Evolutionary conservation across 64 coral and sea anemone species (phyloP), one percentile per base, ranked within the genome.

Genomic region (Hydrozoanthus tunicans): DNA sequence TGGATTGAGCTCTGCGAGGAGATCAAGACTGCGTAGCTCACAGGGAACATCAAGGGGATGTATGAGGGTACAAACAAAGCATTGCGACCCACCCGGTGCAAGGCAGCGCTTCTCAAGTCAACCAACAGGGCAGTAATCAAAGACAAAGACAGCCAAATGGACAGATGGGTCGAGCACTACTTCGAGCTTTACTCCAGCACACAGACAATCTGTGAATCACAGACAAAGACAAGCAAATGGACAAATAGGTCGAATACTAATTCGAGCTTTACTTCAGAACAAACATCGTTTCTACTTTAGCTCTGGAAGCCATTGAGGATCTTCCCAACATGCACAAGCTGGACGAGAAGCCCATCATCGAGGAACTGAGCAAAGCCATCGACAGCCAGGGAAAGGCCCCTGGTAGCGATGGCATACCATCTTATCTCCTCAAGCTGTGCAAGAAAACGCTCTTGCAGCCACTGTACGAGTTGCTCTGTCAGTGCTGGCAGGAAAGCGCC

Each of bases 291-390:
- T 51, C 68, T 2, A 5, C 80, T 6, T 3, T 69, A 77, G 79
- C 80, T 58, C 55, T 84, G 5, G 43, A 82, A 17, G 80, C 68
- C 62, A 92, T 61, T 6, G 56, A 82, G 17, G 67, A 66, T 58
- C 53, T 92, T 0, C 91, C 53, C 1, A 51, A 8, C 51, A 71
- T 72, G 71, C 51, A 43, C 9, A 15, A 59, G 55, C 55, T 59
- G 4, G 71, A 74, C 11, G 9, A 26, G 0, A 0, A 91, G 24
- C 58, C 52, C 10, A 32, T 5, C 43, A 15, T 76, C 8, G 86
- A 89, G 70, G 70, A 79, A 17, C 80, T 92, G 13, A 92, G 81
- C 81, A 85, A 92, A 70, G 91, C 56, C 58, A 86, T 92, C 20
- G 54, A 92, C 82, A 77, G 69, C 62, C 53, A 78, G 9, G 68